Evolutionary conservation across 1,140 invertebrate species (phyloP).

Genomic region (Paraescarpia echinospica): DNA sequence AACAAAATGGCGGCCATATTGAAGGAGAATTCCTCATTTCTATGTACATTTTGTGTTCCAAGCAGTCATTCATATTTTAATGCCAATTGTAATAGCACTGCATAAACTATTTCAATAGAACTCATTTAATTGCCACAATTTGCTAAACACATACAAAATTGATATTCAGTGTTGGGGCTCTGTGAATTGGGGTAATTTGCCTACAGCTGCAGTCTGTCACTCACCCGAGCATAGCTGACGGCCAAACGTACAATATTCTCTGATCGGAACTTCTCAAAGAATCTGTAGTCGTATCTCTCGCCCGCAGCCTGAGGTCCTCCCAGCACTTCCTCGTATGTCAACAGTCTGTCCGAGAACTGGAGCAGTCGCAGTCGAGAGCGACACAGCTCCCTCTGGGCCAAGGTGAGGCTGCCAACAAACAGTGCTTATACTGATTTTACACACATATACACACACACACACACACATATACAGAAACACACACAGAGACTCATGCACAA

Average conservation of each 20-base stretch:
- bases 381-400: constrained; percentile 66
- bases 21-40: too few species aligned
- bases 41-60: too few species aligned
- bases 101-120: too few species aligned
- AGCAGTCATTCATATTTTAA: too few species aligned
- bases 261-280: constrained; percentile 67
- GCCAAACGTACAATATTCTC: constrained; percentile 64
- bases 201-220: background rate
- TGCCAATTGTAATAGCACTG: too few species aligned
- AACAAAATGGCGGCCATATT: too few species aligned
- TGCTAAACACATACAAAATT: too few species aligned
- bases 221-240: constrained; percentile 66
- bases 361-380: constrained; percentile 64
- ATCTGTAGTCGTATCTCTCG: constrained; percentile 62
- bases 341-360: constrained; percentile 67
- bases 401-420: constrained; percentile 53
- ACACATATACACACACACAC: too few species aligned
- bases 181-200: background rate
- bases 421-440: background rate
- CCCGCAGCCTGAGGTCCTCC: constrained; percentile 57
- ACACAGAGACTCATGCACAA: too few species aligned
- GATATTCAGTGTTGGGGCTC: too few species aligned
- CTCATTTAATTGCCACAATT: too few species aligned
- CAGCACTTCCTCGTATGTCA: constrained; percentile 67
- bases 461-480: too few species aligned